These are phyloP conservation scores for Hycleus phaleratus DNA, from an alignment of 1,140 invertebrate genomes.

Conservation along the genomic window DNA sequence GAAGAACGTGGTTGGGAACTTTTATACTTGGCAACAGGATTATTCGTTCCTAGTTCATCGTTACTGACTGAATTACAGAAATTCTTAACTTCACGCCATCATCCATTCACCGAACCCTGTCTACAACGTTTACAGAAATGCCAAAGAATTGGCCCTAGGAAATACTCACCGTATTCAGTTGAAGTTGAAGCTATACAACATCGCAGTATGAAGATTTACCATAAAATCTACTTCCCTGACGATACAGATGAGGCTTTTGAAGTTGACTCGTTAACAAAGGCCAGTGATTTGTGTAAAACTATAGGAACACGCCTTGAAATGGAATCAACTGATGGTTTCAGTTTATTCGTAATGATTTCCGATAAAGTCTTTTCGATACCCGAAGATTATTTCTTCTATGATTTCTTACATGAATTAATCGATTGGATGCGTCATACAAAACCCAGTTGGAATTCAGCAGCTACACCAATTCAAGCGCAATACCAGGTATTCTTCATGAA, in stretches of 20 bases:
- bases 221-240: conserved; percentile 90
- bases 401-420: conserved; percentile 82
- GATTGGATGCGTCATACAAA: conserved; percentile 80
- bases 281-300: conserved; percentile 71
- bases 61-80: conserved; percentile 53
- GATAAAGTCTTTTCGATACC: conserved; percentile 93
- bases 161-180: conserved; percentile 85
- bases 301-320: conserved; percentile 69
- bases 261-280: conserved; percentile 74
- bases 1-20: conserved; percentile 91
- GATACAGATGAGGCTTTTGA: conserved; percentile 79
- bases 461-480: conserved; percentile 61
- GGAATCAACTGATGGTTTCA: conserved; percentile 77
- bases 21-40: conserved; percentile 82
- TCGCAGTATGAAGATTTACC: conserved; percentile 88
- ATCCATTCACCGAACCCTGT: conserved; percentile 75
- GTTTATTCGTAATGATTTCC: conserved; percentile 85
- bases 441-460: conserved; percentile 56
- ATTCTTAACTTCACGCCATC: conserved; percentile 71
- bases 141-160: conserved; percentile 66
- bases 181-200: conserved; percentile 94
- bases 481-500: conserved; percentile 97
- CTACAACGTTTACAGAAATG: conserved; percentile 75
- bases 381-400: conserved; percentile 89
- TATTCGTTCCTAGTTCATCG: conserved; percentile 64